These are phyloP conservation scores for Drosophila colorata DNA, from an alignment of 2,888 invertebrate genomes.

Conservation along the genomic window DNA sequence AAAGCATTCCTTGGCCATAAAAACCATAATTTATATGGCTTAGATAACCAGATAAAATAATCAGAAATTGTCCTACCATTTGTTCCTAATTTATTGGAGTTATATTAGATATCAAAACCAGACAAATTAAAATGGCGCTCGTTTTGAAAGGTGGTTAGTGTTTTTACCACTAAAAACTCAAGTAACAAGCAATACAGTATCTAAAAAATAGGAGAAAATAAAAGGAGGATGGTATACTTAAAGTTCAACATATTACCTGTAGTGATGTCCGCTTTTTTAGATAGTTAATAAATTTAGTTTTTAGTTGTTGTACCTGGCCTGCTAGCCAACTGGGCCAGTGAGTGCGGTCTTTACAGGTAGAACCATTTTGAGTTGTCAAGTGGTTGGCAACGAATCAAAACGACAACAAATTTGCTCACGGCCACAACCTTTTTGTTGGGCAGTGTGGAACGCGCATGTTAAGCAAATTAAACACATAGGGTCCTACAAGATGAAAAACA, in stretches of 20 bases:
- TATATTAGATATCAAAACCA: no score
- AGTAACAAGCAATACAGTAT: no score
- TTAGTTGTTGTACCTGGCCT: not conserved
- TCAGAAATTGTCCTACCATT: no score
- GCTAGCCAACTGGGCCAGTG: conserved; percentile 16
- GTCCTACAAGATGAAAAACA: conserved; percentile 24
- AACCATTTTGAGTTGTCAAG: conserved; percentile 34
- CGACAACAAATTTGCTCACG: conserved; percentile 12
- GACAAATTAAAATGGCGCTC: no score
- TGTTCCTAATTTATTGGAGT: no score
- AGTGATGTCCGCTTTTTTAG: not conserved
- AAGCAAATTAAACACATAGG: conserved; percentile 68
- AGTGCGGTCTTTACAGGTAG: conserved; percentile 1
- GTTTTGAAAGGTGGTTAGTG: no score
- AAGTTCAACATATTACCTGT: not conserved
- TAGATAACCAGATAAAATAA: no score
- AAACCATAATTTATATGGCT: no score
- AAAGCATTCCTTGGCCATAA: no score
- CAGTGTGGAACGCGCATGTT: conserved; percentile 42
- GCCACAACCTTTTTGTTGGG: conserved; percentile 10
- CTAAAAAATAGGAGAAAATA: no score
- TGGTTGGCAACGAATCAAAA: conserved; percentile 45
- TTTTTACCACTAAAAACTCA: no score
- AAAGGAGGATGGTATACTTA: no score
- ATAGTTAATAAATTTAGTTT: conserved; percentile 4